These are phyloP conservation scores for Eumacrocentrus americanus DNA, from an alignment of 2,888 invertebrate genomes.

Conservation along the genomic window DNA sequence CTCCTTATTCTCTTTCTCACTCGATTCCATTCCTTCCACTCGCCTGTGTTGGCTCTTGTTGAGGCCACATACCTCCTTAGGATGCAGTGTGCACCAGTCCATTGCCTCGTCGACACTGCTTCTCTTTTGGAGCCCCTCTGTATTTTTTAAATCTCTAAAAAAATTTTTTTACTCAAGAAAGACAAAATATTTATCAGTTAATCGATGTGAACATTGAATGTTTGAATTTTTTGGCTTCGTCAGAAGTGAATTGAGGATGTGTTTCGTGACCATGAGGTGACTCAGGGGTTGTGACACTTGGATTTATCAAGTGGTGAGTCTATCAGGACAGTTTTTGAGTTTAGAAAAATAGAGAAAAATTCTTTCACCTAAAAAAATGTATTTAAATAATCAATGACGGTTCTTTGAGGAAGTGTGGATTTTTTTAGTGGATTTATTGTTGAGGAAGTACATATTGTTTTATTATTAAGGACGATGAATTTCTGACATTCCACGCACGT, in stretches of 20 bases:
- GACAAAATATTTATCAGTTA: background rate
- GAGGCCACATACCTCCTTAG: slow-evolving; percentile 58
- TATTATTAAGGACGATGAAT: background rate
- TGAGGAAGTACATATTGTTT: too few relatives aligned
- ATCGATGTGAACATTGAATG: background rate
- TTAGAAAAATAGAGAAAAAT: background rate
- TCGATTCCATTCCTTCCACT: slow-evolving; percentile 52
- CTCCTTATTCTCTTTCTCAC: slow-evolving; percentile 38
- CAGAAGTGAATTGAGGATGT: slow-evolving; percentile 1
- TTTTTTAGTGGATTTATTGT: background rate
- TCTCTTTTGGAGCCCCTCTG: slow-evolving; percentile 33
- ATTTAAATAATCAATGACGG: too few relatives aligned
- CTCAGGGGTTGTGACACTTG: slow-evolving; percentile 1
- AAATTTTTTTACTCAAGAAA: background rate
- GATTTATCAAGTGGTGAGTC: slow-evolving; percentile 18
- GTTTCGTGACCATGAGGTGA: slow-evolving; percentile 17
- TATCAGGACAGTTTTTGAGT: too few relatives aligned
- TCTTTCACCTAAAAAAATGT: too few relatives aligned
- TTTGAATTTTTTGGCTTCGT: background rate
- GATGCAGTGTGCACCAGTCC: slow-evolving; percentile 57
- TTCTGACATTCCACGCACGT: slow-evolving; percentile 48
- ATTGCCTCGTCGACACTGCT: slow-evolving; percentile 55
- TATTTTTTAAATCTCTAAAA: background rate
- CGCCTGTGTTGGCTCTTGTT: slow-evolving; percentile 42
- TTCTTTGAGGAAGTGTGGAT: too few relatives aligned